Conservation (phyloP, 2,797 vertebrate species). For the Podarcis siculus region DNA sequence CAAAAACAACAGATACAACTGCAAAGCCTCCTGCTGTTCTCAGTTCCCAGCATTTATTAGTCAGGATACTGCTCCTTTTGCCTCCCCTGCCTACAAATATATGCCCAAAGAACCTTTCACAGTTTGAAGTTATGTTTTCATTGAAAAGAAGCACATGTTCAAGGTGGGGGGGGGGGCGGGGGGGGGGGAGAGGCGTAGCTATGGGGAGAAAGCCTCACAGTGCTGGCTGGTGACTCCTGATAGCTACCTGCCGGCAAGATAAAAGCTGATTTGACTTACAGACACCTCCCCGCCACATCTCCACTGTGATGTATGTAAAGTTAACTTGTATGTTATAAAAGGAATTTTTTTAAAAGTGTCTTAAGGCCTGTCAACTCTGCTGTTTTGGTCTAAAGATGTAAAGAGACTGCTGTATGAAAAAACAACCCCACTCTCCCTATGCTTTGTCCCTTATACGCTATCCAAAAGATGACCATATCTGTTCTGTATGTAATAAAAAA, state of each 20-base stretch:
- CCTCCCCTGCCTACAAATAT: background rate
- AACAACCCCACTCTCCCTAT: conserved; percentile 46
- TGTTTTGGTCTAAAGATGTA: conserved; percentile 71
- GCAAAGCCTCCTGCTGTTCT: background rate
- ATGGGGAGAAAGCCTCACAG: background rate
- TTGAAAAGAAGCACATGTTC: conserved; percentile 71
- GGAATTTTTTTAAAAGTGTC: conserved; percentile 66
- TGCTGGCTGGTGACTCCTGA: background rate
- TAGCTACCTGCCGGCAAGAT: conserved; percentile 61
- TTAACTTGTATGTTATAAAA: conserved; percentile 77
- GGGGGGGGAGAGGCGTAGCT: background rate
- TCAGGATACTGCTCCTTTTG: background rate
- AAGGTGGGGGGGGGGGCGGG: background rate
- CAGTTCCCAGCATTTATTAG: background rate
- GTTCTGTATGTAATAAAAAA: conserved; percentile 91
- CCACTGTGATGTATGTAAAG: conserved; percentile 88
- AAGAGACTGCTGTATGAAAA: conserved; percentile 75
- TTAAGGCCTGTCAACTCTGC: conserved; percentile 76
- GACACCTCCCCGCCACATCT: conserved; percentile 72
- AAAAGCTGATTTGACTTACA: conserved; percentile 73
- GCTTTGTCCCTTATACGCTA: conserved; percentile 76
- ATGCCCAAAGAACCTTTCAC: conserved; percentile 17
- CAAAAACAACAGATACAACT: background rate
- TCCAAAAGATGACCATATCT: conserved; percentile 74
- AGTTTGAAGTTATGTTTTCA: conserved; percentile 48